These are phyloP conservation scores for Anser brachyrhynchus DNA, from an alignment of 2,113 vertebrate genomes.

Conservation along the genomic window DNA sequence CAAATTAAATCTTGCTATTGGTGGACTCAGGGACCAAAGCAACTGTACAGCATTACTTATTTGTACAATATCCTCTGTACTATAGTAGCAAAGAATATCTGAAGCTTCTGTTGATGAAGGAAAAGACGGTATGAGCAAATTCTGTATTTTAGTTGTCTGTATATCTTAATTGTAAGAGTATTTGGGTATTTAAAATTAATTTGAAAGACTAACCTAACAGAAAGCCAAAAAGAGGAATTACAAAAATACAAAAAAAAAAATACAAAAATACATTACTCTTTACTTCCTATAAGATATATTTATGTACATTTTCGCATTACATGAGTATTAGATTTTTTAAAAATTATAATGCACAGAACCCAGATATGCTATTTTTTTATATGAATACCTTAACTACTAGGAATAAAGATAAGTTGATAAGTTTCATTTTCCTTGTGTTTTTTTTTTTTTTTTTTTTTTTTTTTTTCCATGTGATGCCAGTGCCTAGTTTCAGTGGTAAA, in stretches of 20 bases:
- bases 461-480: background rate
- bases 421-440: background rate
- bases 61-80: background rate
- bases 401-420: background rate
- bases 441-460: background rate
- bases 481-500: background rate
- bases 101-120: background rate
- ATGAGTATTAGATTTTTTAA: background rate
- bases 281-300: background rate
- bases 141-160: background rate
- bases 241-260: background rate
- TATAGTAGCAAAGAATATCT: background rate
- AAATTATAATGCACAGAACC: background rate
- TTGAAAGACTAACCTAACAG: background rate
- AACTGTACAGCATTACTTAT: background rate
- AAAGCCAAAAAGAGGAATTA: background rate
- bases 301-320: background rate
- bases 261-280: background rate
- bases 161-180: background rate
- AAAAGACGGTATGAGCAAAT: rapidly evolving
- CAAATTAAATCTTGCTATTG: background rate
- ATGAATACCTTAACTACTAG: background rate
- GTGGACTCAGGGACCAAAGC: background rate
- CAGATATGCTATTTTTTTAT: background rate
- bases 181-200: background rate